Conservation (phyloP, 2,797 vertebrate genomes). For the Potorous gilbertii region DNA sequence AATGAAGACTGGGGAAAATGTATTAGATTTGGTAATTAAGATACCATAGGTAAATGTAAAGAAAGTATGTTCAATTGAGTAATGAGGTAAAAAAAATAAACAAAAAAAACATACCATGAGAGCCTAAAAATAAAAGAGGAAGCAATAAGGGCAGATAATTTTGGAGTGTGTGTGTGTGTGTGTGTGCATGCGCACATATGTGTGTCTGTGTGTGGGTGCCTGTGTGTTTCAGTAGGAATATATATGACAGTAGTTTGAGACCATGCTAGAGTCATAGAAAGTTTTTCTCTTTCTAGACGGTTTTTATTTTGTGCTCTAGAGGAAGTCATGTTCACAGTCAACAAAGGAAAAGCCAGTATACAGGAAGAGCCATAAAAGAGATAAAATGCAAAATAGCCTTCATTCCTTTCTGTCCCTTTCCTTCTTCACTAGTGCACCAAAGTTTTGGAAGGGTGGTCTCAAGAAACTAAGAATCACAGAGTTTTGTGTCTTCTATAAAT, state of each 20-base stretch:
- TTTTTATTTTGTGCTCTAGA: background rate
- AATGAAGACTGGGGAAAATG: background rate
- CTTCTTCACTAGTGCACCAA: background rate
- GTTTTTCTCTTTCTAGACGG: background rate
- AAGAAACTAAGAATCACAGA: background rate
- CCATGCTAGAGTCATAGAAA: background rate
- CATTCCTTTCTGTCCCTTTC: background rate
- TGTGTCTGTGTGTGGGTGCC: background rate
- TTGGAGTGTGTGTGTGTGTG: background rate
- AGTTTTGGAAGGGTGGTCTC: too few species aligned
- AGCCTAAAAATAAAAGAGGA: background rate
- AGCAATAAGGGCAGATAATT: background rate
- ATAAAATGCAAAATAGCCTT: background rate
- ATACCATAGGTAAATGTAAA: background rate
- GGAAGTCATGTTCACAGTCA: background rate
- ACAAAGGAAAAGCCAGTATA: background rate
- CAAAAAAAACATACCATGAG: background rate
- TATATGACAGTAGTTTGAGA: background rate
- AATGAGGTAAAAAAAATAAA: background rate
- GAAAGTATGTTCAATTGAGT: background rate
- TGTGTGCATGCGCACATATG: too few species aligned
- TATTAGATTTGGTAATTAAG: background rate
- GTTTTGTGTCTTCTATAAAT: background rate
- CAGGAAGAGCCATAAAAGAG: background rate
- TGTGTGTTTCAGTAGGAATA: background rate